Evolutionary conservation across 2,888 invertebrate species (phyloP), one percentile per base, ranked within the genome.

Genomic region (Osedax frankpressi): DNA sequence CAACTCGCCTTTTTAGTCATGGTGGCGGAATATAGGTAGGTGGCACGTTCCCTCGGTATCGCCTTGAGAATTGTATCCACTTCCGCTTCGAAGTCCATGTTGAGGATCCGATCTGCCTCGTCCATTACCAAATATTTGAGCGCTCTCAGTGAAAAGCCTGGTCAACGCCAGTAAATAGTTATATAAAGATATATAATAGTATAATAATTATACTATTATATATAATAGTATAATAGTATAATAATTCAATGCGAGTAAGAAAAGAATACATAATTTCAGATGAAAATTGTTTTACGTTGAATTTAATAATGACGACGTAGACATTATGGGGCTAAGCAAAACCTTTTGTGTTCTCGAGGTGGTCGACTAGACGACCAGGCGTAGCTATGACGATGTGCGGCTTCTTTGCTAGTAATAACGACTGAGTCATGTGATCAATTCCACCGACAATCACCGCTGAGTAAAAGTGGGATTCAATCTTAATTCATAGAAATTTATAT

Each of bases 41-140:
- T 98, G 75, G 89, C 87, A 2, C 98, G 88, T 80, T 97, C 94
- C 29, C 91, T 88, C 0, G 98, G 97, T 73, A 98, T 90, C 0
- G 90, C 91, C 80, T 90, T 90, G 1, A 98, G 85, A 74, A 98
- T 96, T 86, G 96, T 96, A 84, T 96, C 94, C 11, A 96, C 90
- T 86, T 98, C 98, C 14, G 91, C 90, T 86, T 97, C 97, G 82
- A 99, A 99, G 83, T 98, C 98, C 94, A 96, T 94, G 84, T 97
- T 97, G 1, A 99, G 87, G 78, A 98, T 98, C 77, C 97, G 88
- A 85, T 98, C 98, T 0, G 98, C 98, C 88, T 98, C 98, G 80
- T 98, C 98, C 94, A 98, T 94, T 0, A 97, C 93, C 85, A 95
- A 86, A 84, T 89, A 94, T 84, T 95, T 94, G 0, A 96, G 86